Conservation (phyloP, 2,888 invertebrate genomes). For the Macaria liturata region DNA sequence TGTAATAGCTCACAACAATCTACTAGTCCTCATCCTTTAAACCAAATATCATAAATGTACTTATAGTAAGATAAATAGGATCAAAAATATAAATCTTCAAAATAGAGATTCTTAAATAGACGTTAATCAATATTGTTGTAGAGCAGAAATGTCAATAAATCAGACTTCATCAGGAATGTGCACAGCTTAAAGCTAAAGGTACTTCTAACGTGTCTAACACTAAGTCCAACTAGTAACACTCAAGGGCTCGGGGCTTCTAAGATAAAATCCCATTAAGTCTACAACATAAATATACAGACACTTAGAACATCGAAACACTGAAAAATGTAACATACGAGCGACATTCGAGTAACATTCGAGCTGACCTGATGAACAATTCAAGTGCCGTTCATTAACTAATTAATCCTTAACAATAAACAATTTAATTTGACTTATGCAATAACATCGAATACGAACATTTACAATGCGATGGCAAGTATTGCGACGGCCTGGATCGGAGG, state of each 20-base stretch:
- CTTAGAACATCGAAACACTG: constrained; percentile 63
- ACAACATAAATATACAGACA: constrained; percentile 60
- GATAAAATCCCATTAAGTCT: constrained; percentile 50
- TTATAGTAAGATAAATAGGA: constrained; percentile 75
- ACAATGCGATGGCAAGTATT: constrained; percentile 55
- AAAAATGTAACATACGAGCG: constrained; percentile 63
- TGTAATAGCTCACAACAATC: constrained; percentile 74
- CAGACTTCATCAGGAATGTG: constrained; percentile 80
- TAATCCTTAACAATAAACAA: constrained; percentile 45
- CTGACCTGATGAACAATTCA: constrained; percentile 82
- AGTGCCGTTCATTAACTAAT: constrained; percentile 63
- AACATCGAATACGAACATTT: constrained; percentile 40
- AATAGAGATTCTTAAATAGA: constrained; percentile 73
- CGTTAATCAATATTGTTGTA: constrained; percentile 69
- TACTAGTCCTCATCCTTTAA: constrained; percentile 54
- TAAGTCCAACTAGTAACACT: constrained; percentile 49
- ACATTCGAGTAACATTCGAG: constrained; percentile 77
- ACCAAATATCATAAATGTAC: constrained; percentile 63
- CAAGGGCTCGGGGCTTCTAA: constrained; percentile 58
- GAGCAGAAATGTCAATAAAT: constrained; percentile 76
- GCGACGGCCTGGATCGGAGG: constrained; percentile 44
- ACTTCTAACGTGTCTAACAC: constrained; percentile 62
- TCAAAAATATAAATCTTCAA: constrained; percentile 80
- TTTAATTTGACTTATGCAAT: constrained; percentile 39
- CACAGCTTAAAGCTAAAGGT: constrained; percentile 73